Conservation (phyloP, 2,797 vertebrate genomes). For the Microchirus variegatus region DNA sequence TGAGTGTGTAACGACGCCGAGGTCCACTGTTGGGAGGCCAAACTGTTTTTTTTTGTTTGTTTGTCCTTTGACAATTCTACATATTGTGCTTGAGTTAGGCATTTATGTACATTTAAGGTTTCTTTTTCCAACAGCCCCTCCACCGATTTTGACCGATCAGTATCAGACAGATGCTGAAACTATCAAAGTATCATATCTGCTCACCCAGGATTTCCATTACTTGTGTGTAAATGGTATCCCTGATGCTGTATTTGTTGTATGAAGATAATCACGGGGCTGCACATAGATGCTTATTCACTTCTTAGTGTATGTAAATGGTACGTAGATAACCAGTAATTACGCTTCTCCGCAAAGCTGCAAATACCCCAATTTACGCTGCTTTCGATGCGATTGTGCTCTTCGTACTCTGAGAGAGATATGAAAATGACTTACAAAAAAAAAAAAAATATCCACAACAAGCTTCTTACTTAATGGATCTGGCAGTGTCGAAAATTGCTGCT, state of each 20-base stretch:
- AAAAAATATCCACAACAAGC: neutral
- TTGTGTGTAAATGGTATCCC: too few relatives aligned
- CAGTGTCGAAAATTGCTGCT: conserved; percentile 10
- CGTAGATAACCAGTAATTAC: conserved; percentile 41
- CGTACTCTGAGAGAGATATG: conserved; percentile 10
- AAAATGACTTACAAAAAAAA: neutral
- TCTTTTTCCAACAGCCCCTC: too few relatives aligned
- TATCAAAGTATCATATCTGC: too few relatives aligned
- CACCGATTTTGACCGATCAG: too few relatives aligned
- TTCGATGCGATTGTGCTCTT: conserved; percentile 21
- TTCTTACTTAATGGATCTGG: conserved; percentile 20
- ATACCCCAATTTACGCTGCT: conserved; percentile 24
- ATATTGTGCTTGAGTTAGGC: too few relatives aligned
- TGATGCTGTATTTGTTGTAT: neutral
- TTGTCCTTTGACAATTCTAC: too few relatives aligned
- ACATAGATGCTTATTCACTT: conserved; percentile 26
- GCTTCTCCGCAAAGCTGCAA: conserved; percentile 36
- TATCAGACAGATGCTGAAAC: too few relatives aligned
- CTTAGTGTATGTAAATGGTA: conserved; percentile 28
- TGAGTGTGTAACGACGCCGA: too few relatives aligned
- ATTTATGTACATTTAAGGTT: too few relatives aligned
- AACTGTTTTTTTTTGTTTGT: too few relatives aligned
- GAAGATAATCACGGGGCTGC: conserved; percentile 30
- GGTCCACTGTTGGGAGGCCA: too few relatives aligned
- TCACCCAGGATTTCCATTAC: too few relatives aligned